Conservation (phyloP, 2,888 invertebrate genomes). For the Eulithis testata region DNA sequence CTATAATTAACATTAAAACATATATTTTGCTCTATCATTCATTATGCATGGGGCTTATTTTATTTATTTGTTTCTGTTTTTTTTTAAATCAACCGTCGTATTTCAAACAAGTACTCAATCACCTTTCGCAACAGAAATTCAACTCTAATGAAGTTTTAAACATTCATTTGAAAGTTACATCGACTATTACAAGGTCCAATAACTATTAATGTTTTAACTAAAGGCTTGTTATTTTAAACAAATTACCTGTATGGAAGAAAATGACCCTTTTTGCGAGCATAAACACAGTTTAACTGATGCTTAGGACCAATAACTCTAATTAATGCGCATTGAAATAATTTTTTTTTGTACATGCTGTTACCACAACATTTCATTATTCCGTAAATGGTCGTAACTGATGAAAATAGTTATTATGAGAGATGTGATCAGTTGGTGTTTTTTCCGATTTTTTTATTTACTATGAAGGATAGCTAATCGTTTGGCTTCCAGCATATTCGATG, state of each 20-base stretch:
- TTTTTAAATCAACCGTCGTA: not conserved
- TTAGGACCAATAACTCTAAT: constrained; percentile 40
- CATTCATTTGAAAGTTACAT: constrained; percentile 24
- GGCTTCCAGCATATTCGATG: too few species aligned
- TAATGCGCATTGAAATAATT: constrained; percentile 40
- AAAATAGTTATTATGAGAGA: constrained; percentile 28
- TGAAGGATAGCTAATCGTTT: too few species aligned
- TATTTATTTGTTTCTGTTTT: not conserved
- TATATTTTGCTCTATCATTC: too few species aligned
- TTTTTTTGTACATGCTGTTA: constrained; percentile 27
- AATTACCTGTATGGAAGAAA: constrained; percentile 31
- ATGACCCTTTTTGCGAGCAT: constrained; percentile 38
- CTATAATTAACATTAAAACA: too few species aligned
- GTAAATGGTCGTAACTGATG: constrained; percentile 30
- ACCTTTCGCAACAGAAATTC: not conserved
- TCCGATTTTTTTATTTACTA: constrained; percentile 2
- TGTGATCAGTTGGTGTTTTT: not conserved
- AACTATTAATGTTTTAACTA: constrained; percentile 27
- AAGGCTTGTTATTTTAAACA: constrained; percentile 28
- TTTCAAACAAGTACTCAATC: not conserved
- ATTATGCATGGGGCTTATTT: not conserved
- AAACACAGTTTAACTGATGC: constrained; percentile 38
- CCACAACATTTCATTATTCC: constrained; percentile 31
- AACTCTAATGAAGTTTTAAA: constrained; percentile 29
- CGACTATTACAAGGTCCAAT: constrained; percentile 20